Evolutionary conservation across 2,888 invertebrate genomes (phyloP).

Genomic region (Creontiades dilutus): DNA sequence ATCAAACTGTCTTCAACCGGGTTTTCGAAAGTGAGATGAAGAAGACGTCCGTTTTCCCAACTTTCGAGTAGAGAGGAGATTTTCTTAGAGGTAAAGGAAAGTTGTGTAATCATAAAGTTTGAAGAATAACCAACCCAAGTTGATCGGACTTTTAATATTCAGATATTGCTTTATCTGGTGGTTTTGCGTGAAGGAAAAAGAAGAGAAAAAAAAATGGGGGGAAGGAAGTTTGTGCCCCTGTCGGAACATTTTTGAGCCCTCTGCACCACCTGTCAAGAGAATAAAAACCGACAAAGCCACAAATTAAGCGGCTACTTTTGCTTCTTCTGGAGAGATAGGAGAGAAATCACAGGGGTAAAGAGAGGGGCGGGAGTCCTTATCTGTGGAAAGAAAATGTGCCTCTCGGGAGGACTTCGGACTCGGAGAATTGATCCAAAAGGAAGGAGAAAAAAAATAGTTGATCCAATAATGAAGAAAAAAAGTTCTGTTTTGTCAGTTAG

Average conservation of each 20-base stretch:
- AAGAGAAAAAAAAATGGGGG: not conserved
- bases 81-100: slow-evolving; percentile 25
- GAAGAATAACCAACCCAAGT: slow-evolving; percentile 63
- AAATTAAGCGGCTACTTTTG: slow-evolving; percentile 65
- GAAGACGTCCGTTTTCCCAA: not conserved
- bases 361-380: slow-evolving; percentile 45
- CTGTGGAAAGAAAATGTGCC: slow-evolving; percentile 64
- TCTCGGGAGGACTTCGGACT: slow-evolving; percentile 52
- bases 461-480: slow-evolving; percentile 53
- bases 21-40: not conserved
- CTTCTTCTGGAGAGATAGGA: slow-evolving; percentile 49
- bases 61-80: not conserved
- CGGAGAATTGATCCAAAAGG: not conserved
- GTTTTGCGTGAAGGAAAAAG: slow-evolving; percentile 19
- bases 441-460: slow-evolving; percentile 37
- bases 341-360: slow-evolving; percentile 36
- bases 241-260: not conserved
- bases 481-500: slow-evolving; percentile 59
- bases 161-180: slow-evolving; percentile 69
- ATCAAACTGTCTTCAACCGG: not conserved
- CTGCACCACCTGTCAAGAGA: slow-evolving; percentile 61
- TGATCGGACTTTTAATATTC: slow-evolving; percentile 69
- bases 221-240: not conserved
- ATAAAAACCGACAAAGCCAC: slow-evolving; percentile 68
- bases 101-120: slow-evolving; percentile 68